phyloP scores from a whole-genome alignment of 2,797 vertebrate genomes.

The Molossus alvarezi region DNA sequence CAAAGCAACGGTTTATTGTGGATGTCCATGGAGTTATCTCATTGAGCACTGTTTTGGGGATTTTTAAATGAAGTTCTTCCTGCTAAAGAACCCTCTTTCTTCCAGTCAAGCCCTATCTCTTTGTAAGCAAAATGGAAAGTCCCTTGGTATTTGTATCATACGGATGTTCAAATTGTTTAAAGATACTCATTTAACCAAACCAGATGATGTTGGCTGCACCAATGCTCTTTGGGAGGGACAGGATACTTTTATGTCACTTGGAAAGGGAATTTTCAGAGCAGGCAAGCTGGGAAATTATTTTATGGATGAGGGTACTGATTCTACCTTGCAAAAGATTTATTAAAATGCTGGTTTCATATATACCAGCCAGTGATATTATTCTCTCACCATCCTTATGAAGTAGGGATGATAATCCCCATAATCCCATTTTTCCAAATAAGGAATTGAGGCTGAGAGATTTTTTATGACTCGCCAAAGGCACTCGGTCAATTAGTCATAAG shows the following conservation, averaged over 20 bases:
- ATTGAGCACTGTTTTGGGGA: neutral
- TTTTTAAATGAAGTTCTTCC: constrained; percentile 39
- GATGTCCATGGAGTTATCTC: constrained; percentile 5
- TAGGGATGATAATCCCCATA: neutral
- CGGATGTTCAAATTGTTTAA: neutral
- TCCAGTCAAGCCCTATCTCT: neutral
- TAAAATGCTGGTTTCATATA: neutral
- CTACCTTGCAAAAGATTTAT: neutral
- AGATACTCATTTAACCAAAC: neutral
- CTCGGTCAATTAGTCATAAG: neutral
- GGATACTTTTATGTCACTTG: neutral
- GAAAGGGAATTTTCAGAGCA: neutral
- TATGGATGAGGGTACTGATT: neutral
- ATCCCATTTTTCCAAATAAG: neutral
- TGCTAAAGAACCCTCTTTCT: neutral
- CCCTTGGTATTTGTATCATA: neutral
- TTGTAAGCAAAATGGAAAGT: neutral
- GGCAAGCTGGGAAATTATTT: neutral
- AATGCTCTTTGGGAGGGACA: too few relatives aligned
- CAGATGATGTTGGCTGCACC: neutral
- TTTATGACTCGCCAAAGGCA: neutral
- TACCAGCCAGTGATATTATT: neutral
- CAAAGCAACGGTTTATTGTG: constrained; percentile 17
- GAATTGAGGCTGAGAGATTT: neutral
- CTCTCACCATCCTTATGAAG: neutral